Evolutionary conservation across 2,888 invertebrate species (phyloP).

Genomic region (Orgyia antiqua): DNA sequence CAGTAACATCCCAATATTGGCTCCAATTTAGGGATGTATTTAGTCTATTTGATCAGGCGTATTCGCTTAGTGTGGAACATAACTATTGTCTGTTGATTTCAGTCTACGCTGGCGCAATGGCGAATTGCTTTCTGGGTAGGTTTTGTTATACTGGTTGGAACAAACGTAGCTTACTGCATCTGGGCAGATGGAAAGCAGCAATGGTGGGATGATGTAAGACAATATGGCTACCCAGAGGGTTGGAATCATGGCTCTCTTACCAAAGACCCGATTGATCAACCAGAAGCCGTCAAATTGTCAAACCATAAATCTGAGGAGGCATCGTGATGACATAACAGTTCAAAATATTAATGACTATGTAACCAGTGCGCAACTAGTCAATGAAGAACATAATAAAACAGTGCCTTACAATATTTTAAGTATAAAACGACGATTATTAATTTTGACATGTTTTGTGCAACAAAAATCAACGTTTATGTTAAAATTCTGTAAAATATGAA

Average conservation of each 20-base stretch:
- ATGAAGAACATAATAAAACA: constrained; percentile 21
- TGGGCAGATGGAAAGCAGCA: constrained; percentile 85
- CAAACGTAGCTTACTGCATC: constrained; percentile 81
- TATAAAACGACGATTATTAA: too few relatives aligned
- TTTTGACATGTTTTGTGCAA: too few relatives aligned
- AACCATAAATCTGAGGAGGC: constrained; percentile 35
- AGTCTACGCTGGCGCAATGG: constrained; percentile 69
- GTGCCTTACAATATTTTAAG: constrained; percentile 23
- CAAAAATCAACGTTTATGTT: too few relatives aligned
- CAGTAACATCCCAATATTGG: too few relatives aligned
- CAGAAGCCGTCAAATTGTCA: constrained; percentile 44
- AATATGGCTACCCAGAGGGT: constrained; percentile 58
- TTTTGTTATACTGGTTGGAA: constrained; percentile 79
- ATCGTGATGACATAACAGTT: constrained; percentile 9
- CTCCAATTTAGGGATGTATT: too few relatives aligned
- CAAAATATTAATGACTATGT: constrained; percentile 3
- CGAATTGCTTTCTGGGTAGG: constrained; percentile 85
- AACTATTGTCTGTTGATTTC: too few relatives aligned
- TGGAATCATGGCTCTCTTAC: constrained; percentile 60
- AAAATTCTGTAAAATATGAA: too few relatives aligned
- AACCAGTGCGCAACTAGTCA: constrained; percentile 44
- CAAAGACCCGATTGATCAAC: constrained; percentile 37
- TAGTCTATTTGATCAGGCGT: too few relatives aligned
- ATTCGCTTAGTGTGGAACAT: too few relatives aligned
- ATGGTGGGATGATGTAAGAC: constrained; percentile 82